Conservation (phyloP, 2,888 invertebrate genomes). For the Hypolimnas misippus region DNA sequence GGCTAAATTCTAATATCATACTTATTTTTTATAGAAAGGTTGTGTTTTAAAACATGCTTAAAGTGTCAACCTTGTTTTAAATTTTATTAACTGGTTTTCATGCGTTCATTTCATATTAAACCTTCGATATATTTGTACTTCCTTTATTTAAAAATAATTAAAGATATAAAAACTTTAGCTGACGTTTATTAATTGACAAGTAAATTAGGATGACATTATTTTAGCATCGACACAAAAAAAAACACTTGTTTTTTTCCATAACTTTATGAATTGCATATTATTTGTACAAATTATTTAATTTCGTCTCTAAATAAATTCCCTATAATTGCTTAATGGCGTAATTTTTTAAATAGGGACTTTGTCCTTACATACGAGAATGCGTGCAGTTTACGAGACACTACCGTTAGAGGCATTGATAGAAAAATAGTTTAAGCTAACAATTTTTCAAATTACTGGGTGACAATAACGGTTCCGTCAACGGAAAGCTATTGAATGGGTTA, state of each 20-base stretch:
- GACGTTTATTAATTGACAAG: no score
- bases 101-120: no score
- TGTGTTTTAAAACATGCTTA: no score
- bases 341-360: background rate
- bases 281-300: no score
- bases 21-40: no score
- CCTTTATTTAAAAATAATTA: no score
- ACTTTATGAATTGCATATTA: slow-evolving; percentile 4
- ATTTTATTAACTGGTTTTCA: no score
- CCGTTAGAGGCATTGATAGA: slow-evolving; percentile 16
- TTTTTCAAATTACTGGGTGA: slow-evolving; percentile 26
- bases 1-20: no score
- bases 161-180: no score
- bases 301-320: background rate
- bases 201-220: background rate
- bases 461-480: slow-evolving; percentile 27
- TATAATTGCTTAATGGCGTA: background rate
- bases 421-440: slow-evolving; percentile 13
- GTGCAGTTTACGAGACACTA: background rate
- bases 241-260: background rate
- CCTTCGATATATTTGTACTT: no score
- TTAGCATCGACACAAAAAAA: background rate
- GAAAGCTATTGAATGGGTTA: slow-evolving; percentile 14
- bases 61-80: no score
- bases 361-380: background rate